Percentiles rank a stretch among this genome's conserved stretches.
These are phyloP conservation scores for Microtus pennsylvanicus DNA, from an alignment of 2,113 vertebrate species.

Conservation along the genomic window DNA sequence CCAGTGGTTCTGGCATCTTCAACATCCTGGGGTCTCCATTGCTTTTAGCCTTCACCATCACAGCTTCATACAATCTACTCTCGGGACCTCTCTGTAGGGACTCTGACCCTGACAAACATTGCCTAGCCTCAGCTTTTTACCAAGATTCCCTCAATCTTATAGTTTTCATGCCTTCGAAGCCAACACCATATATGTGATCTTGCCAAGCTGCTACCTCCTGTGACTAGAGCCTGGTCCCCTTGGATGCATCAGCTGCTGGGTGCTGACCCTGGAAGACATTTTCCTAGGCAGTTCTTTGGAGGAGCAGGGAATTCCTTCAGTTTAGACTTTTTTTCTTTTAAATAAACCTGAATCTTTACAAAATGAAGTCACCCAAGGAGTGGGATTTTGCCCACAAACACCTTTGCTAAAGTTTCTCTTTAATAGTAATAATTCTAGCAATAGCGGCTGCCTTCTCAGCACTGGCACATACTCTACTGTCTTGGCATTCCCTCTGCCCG, in stretches of 20 bases:
- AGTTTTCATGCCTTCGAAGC: not conserved
- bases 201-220: not conserved
- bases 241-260: not conserved
- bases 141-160: not conserved
- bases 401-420: not conserved
- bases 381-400: not conserved
- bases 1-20: not conserved
- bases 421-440: not conserved
- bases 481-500: not conserved
- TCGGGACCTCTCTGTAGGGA: not conserved
- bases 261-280: not conserved
- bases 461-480: not conserved
- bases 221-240: not conserved
- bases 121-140: not conserved
- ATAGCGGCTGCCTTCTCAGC: not conserved
- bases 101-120: not conserved
- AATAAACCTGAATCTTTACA: not conserved
- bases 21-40: not conserved
- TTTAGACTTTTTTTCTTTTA: not conserved
- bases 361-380: not conserved
- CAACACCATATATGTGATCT: not conserved
- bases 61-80: not conserved
- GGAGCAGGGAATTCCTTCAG: not conserved
- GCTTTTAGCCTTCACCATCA: not conserved
- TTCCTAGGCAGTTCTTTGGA: not conserved